A percentile compares a stretch with the other conserved stretches of the same genome.
phyloP scores from a whole-genome alignment of 2,113 vertebrate species.

The Cyanoderma ruficeps region DNA sequence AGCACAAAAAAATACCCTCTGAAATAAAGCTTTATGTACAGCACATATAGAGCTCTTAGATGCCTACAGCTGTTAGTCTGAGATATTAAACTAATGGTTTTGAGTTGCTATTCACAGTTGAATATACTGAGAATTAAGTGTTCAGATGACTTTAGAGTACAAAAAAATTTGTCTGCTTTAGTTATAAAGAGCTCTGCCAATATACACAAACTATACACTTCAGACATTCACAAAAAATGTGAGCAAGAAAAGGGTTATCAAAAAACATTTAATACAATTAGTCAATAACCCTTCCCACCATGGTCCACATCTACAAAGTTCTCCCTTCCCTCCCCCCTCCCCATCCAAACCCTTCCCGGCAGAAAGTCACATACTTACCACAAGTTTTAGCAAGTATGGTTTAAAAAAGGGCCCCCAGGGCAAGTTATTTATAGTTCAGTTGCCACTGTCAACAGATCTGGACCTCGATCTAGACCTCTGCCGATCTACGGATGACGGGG shows the following conservation, averaged over 20 bases:
- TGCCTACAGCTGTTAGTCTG: constrained; percentile 63
- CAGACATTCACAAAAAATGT: constrained; percentile 80
- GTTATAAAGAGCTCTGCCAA: constrained; percentile 81
- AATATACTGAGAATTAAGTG: constrained; percentile 58
- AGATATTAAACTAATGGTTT: constrained; percentile 50
- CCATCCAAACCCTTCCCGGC: constrained; percentile 60
- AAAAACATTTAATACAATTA: constrained; percentile 84
- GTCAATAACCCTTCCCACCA: constrained; percentile 71
- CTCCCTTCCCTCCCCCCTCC: constrained; percentile 22
- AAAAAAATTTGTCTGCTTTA: constrained; percentile 75
- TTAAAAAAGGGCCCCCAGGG: constrained; percentile 70
- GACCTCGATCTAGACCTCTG: constrained; percentile 84
- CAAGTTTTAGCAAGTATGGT: constrained; percentile 80
- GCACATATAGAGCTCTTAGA: constrained; percentile 77
- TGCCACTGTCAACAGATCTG: constrained; percentile 88
- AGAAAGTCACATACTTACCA: constrained; percentile 82
- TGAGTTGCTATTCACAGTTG: constrained; percentile 56
- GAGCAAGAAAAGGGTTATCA: constrained; percentile 80
- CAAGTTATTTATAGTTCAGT: constrained; percentile 81
- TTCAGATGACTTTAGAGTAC: constrained; percentile 66
- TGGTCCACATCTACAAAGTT: constrained; percentile 82
- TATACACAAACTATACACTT: constrained; percentile 83
- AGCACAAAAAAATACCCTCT: constrained; percentile 67
- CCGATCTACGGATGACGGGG: constrained; percentile 79
- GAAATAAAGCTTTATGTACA: constrained; percentile 81